phyloP scores from a whole-genome alignment of 1,140 invertebrate genomes.

The Coboldia fuscipes region DNA sequence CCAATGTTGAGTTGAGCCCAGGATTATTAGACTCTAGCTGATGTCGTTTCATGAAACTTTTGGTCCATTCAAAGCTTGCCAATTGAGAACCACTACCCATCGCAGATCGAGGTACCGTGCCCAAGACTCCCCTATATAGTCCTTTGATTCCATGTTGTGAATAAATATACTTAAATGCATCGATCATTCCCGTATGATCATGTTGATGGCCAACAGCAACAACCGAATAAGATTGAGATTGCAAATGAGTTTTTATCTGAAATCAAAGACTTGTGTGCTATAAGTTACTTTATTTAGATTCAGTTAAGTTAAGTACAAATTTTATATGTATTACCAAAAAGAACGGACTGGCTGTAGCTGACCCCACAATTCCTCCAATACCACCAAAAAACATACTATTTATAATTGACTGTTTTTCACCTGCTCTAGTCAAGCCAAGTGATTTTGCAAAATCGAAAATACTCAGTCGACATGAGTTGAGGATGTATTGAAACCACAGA shows the following conservation, averaged over 20 bases:
- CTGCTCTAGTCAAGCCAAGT: constrained; percentile 1
- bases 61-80: constrained; percentile 49
- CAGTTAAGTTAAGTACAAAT: too few species aligned
- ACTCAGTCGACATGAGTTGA: constrained; percentile 10
- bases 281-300: too few species aligned
- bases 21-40: constrained; percentile 30
- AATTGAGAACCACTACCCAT: constrained; percentile 71
- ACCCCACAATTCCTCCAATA: too few species aligned
- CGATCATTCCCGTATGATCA: constrained; percentile 38
- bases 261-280: constrained; percentile 2
- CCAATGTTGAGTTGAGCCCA: constrained; percentile 45
- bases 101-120: constrained; percentile 50
- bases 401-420: too few species aligned
- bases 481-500: constrained; percentile 28
- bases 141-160: constrained; percentile 44
- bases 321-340: constrained; percentile 13
- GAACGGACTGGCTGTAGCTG: constrained; percentile 17
- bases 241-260: constrained; percentile 71
- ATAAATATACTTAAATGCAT: constrained; percentile 47
- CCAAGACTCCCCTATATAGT: constrained; percentile 53
- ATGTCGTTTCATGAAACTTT: constrained; percentile 33
- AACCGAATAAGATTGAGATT: constrained; percentile 46
- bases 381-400: too few species aligned
- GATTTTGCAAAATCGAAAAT: neutral
- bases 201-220: constrained; percentile 85